These are phyloP conservation scores for Cyanoramphus novaezelandiae DNA, from an alignment of 2,113 vertebrate species.

Conservation along the genomic window DNA sequence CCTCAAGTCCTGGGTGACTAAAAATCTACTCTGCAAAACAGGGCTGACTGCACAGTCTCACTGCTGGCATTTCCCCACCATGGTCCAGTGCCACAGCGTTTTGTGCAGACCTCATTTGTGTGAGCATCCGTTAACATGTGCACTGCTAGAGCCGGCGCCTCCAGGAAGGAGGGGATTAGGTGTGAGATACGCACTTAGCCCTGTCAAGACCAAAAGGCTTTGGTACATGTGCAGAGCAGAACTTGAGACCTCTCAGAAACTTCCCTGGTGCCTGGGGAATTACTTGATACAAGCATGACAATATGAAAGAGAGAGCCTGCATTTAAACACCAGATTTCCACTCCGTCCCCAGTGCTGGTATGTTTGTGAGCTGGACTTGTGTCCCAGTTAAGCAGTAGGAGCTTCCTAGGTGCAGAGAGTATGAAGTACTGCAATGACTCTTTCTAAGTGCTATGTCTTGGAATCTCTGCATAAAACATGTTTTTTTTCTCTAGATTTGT, in stretches of 20 bases:
- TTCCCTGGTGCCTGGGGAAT: neutral
- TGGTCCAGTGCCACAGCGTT: neutral
- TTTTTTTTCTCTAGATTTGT: neutral
- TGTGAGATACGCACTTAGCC: neutral
- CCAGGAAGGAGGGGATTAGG: neutral
- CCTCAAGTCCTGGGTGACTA: neutral
- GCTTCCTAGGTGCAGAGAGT: neutral
- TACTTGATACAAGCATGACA: neutral
- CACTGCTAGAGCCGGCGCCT: neutral
- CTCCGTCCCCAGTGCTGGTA: neutral
- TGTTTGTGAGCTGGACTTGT: neutral
- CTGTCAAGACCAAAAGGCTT: constrained; percentile 23
- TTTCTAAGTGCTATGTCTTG: neutral
- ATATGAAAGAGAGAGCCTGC: neutral
- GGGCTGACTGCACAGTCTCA: neutral
- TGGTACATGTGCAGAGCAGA: constrained; percentile 1
- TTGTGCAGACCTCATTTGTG: accelerated
- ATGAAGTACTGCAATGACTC: neutral
- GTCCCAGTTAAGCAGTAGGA: neutral
- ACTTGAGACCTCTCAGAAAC: neutral
- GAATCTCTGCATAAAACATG: neutral
- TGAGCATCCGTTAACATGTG: neutral
- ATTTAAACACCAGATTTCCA: constrained; percentile 4
- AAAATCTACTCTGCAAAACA: neutral
- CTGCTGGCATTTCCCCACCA: accelerated